These are phyloP conservation scores for Drosophila lacicola DNA, from an alignment of 2,888 invertebrate genomes.

Conservation along the genomic window DNA sequence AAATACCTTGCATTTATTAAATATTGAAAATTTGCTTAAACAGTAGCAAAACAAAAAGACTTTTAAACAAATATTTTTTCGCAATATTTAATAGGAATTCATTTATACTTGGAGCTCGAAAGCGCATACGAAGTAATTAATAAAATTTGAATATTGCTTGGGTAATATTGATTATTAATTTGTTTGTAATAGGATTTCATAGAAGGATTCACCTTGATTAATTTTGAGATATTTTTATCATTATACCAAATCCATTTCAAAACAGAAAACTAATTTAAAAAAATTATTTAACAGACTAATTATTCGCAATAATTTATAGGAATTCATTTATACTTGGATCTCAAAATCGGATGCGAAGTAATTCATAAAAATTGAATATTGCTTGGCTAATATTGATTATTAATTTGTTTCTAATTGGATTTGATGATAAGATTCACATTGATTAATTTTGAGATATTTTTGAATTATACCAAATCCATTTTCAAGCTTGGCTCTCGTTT, in stretches of 20 bases:
- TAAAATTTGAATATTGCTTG: conserved; percentile 1
- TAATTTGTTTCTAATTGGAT: not conserved
- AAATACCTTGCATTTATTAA: too few species aligned
- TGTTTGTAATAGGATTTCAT: not conserved
- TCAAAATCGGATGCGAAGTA: conserved; percentile 4
- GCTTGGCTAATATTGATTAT: not conserved
- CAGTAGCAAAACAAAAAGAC: not conserved
- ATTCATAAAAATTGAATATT: conserved; percentile 4
- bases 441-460: not conserved
- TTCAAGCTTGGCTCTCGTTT: not conserved
- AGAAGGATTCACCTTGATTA: not conserved
- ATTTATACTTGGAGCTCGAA: conserved; percentile 8
- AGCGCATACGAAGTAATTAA: conserved; percentile 6
- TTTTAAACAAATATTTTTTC: conserved; percentile 16
- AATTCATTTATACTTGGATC: conserved; percentile 13
- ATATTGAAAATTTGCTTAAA: conserved; percentile 4
- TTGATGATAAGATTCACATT: not conserved
- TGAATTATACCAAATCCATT: not conserved
- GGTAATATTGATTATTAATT: not conserved
- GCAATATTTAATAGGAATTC: conserved; percentile 18
- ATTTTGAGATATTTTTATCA: not conserved
- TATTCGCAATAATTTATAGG: conserved; percentile 18
- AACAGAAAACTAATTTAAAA: too few species aligned
- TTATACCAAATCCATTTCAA: not conserved
- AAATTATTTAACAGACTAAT: not conserved